Base-by-base conservation (phyloP, 53 echinoderm and acorn worm species). In the Holothuria scabra region DNA sequence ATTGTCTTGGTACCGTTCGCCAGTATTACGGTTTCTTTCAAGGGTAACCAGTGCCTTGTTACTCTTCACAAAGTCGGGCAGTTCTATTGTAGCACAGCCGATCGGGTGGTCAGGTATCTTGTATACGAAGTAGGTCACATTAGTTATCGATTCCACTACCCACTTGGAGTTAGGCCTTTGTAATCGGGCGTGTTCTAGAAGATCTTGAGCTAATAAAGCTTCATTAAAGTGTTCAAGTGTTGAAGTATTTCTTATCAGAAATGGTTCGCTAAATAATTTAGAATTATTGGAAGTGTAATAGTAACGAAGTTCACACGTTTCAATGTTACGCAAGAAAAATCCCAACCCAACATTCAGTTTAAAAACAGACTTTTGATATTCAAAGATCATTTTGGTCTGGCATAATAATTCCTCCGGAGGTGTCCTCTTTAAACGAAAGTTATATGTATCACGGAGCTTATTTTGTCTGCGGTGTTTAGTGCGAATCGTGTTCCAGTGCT, bases 291-390 rank as follows among this genome's bases (percentile, higher is more conserved):
- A 69, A 13, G 87, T 32, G 35, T 87, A 84, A 20, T 79, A 79
- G 44, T 80, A 91, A 38, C 84, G 74, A 11, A 76, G 62, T 35
- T 91, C 87, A 28, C 84, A 83, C 21, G 84, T 91, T 21, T 67
- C 80, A 20, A 63, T 62, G 80, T 91, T 83, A 63, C 68, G 60
- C 6, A 91, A 55, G 19, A 91, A 46, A 33, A 91, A 79, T 3
- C 91, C 87, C 16, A 62, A 84, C 11, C 87, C 84, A 20, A 84
- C 35, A 29, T 87, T 91, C 1, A 91, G 58, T 33, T 91, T 91
- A 10, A 83, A 83, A 46, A 48, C 44, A 34, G 7, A 32, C 14
- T 21, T 46, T 66, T 83, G 46, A 56, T 48, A 19, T 63, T 65
- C 66, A 46, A 74, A 74, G 20, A 74, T 74, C 74, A 22, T 46